phyloP scores from a whole-genome alignment of 2,888 invertebrate species.

The Eilema caniola region DNA sequence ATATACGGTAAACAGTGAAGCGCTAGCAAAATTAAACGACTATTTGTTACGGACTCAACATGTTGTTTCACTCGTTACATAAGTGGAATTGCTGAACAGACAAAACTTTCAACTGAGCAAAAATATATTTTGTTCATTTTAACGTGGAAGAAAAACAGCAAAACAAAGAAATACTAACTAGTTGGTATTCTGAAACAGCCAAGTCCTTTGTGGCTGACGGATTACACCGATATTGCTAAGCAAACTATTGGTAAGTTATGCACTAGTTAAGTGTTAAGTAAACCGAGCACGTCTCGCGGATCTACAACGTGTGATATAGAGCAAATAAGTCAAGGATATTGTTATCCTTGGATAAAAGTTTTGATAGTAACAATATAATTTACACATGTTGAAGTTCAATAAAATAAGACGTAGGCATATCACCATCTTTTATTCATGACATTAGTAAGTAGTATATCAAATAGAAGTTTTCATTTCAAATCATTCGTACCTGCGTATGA shows the following conservation, averaged over 20 bases:
- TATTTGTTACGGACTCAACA: slow-evolving; percentile 3
- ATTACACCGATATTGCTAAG: slow-evolving; percentile 4
- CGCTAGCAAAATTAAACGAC: not conserved
- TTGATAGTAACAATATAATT: not conserved
- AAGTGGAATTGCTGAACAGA: not conserved
- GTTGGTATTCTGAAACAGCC: slow-evolving; percentile 35
- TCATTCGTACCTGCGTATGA: not conserved
- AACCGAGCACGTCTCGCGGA: slow-evolving; percentile 18
- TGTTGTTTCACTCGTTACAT: slow-evolving; percentile 1
- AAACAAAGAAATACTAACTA: slow-evolving; percentile 22
- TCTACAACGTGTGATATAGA: not conserved
- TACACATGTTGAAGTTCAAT: not conserved
- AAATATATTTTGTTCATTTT: slow-evolving; percentile 9
- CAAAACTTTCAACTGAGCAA: slow-evolving; percentile 1
- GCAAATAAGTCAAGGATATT: not conserved
- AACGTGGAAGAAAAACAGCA: slow-evolving; percentile 2
- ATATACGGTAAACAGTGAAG: not conserved
- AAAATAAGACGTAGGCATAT: too few relatives aligned
- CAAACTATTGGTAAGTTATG: slow-evolving; percentile 20
- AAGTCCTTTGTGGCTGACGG: slow-evolving; percentile 28
- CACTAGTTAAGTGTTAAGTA: slow-evolving; percentile 14
- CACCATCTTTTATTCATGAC: too few relatives aligned
- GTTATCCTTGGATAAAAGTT: not conserved
- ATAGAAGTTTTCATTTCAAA: not conserved
- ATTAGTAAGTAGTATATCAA: too few relatives aligned